A percentile compares a stretch with the other conserved stretches of the same genome.
These are phyloP conservation scores for Chelmon rostratus DNA, from an alignment of 2,797 vertebrate species.

Conservation along the genomic window DNA sequence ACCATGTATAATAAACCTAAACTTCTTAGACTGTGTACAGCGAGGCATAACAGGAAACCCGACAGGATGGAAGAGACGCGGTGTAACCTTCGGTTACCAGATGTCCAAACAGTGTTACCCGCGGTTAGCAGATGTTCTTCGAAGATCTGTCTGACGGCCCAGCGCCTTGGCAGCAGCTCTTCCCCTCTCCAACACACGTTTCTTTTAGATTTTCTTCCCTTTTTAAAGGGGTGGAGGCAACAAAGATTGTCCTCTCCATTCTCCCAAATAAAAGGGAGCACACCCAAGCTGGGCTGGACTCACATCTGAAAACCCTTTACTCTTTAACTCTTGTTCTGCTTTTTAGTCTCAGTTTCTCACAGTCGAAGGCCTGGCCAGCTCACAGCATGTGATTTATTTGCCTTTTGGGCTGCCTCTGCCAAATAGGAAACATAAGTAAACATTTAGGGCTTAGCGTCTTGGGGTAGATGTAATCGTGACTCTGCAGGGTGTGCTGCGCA, in stretches of 20 bases:
- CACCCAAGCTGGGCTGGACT: conserved; percentile 86
- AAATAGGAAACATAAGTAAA: conserved; percentile 90
- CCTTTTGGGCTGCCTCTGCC: conserved; percentile 84
- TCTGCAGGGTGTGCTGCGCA: conserved; percentile 72
- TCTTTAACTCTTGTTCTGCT: conserved; percentile 85
- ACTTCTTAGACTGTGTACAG: conserved; percentile 72
- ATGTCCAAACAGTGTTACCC: conserved; percentile 84
- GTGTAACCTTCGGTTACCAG: conserved; percentile 82
- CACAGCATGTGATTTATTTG: conserved; percentile 89
- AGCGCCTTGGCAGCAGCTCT: conserved; percentile 78
- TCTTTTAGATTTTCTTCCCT: conserved; percentile 74
- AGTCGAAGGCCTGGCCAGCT: conserved; percentile 83
- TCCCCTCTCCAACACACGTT: conserved; percentile 74
- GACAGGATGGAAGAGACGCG: conserved; percentile 76
- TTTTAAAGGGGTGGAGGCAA: conserved; percentile 85
- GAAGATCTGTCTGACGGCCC: conserved; percentile 81
- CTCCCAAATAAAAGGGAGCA: conserved; percentile 85
- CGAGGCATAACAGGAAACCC: conserved; percentile 87
- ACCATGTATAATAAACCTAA: conserved; percentile 74
- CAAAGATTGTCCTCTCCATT: conserved; percentile 82
- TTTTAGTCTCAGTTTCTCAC: conserved; percentile 86
- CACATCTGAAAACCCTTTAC: conserved; percentile 88
- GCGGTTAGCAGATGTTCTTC: conserved; percentile 85
- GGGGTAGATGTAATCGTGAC: conserved; percentile 79
- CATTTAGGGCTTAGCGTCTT: conserved; percentile 84